Conservation (phyloP, 23 tunicate species). For the Halocynthia roretzi region DNA sequence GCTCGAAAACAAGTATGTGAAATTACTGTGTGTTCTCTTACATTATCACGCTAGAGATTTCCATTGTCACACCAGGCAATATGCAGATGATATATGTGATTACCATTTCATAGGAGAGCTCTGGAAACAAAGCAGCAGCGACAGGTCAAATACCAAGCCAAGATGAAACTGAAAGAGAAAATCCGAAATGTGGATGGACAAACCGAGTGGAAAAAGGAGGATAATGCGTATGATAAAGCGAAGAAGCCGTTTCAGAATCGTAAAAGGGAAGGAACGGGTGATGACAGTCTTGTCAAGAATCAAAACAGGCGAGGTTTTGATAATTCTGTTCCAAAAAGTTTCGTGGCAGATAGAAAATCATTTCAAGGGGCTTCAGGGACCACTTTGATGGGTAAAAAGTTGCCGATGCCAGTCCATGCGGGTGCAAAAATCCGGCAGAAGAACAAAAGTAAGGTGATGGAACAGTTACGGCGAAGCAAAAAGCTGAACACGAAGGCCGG, state of each 20-base stretch:
- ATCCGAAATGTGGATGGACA: neutral
- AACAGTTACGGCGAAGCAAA: slow-evolving; percentile 53
- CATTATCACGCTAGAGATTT: neutral
- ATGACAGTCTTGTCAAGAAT: neutral
- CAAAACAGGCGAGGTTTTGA: neutral
- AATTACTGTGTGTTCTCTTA: neutral
- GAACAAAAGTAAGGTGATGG: slow-evolving; percentile 71
- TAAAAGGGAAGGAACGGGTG: neutral
- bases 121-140: slow-evolving; percentile 51
- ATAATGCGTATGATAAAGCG: neutral
- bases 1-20: slow-evolving; percentile 60
- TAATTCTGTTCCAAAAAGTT: neutral
- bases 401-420: slow-evolving; percentile 64
- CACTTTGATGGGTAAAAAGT: slow-evolving; percentile 61
- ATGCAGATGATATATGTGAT: neutral
- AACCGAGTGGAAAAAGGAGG: slow-evolving; percentile 10
- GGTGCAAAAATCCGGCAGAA: slow-evolving; percentile 88
- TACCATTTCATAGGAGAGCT: slow-evolving; percentile 26
- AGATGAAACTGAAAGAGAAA: slow-evolving; percentile 37
- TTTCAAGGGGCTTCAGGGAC: slow-evolving; percentile 61
- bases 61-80: neutral
- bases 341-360: slow-evolving; percentile 10
- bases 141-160: slow-evolving; percentile 33
- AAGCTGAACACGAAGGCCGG: slow-evolving; percentile 39
- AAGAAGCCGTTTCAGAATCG: neutral